Evolutionary conservation across 92 coral and sea anemone genomes (phyloP).

Genomic region (Desmophyllum pertusum): DNA sequence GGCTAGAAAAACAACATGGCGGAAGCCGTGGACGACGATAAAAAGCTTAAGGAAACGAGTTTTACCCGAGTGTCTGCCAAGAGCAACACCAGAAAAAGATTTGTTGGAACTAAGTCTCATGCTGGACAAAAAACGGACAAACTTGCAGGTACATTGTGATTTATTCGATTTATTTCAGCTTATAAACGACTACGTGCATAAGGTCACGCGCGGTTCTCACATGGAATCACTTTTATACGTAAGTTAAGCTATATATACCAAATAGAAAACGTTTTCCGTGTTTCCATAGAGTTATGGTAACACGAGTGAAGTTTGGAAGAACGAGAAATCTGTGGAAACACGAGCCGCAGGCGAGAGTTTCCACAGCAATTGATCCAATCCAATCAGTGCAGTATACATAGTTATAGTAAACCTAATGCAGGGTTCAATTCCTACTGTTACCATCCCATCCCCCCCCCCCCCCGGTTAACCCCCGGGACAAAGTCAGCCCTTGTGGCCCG

Average conservation of each 20-base stretch:
- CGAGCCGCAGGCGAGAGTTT: too few relatives aligned
- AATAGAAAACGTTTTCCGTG: too few relatives aligned
- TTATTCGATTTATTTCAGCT: neutral
- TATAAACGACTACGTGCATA: neutral
- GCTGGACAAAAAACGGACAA: slow-evolving; percentile 48
- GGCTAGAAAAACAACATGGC: slow-evolving; percentile 23
- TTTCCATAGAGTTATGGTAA: too few relatives aligned
- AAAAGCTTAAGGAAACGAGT: neutral
- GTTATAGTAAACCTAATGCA: neutral
- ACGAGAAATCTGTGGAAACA: too few relatives aligned
- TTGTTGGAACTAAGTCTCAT: slow-evolving; percentile 78
- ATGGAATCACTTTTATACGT: neutral
- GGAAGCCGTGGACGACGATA: neutral
- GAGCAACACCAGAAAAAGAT: slow-evolving; percentile 69
- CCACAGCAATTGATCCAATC: too few relatives aligned
- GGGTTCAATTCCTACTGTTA: too few relatives aligned
- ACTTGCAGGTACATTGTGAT: slow-evolving; percentile 51
- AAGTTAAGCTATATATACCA: too few relatives aligned
- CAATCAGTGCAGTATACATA: too few relatives aligned
- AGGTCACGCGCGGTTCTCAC: neutral
- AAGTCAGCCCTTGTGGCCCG: too few relatives aligned
- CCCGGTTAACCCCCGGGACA: neutral
- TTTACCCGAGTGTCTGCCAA: slow-evolving; percentile 74
- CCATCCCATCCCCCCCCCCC: too few relatives aligned
- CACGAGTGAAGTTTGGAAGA: too few relatives aligned